Conservation (phyloP, 30 jellyfish, hydroid and myxozoan species). For the Cassiopea xamachana region DNA sequence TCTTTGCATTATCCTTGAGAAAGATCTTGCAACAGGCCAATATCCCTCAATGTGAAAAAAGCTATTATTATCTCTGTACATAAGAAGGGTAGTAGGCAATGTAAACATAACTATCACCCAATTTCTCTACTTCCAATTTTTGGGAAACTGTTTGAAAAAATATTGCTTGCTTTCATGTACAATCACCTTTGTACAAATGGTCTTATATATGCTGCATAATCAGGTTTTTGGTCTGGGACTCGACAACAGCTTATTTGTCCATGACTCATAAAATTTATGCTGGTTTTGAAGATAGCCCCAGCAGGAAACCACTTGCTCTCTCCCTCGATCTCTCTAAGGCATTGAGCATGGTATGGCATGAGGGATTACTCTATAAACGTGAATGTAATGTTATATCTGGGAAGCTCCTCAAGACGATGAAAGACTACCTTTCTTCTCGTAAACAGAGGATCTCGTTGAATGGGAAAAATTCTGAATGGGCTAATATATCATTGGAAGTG, state of each 20-base stretch:
- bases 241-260: slow-evolving; percentile 35
- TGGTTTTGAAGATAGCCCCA: slow-evolving; percentile 58
- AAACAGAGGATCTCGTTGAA: slow-evolving; percentile 41
- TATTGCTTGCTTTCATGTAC: slow-evolving; percentile 51
- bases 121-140: slow-evolving; percentile 57
- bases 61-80: slow-evolving; percentile 64
- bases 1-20: slow-evolving; percentile 42
- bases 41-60: slow-evolving; percentile 50
- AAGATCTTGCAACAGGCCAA: slow-evolving; percentile 30
- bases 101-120: slow-evolving; percentile 42
- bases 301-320: slow-evolving; percentile 56
- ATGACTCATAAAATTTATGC: slow-evolving; percentile 44
- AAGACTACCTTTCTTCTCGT: slow-evolving; percentile 22
- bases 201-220: slow-evolving; percentile 52
- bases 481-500: slow-evolving; percentile 27
- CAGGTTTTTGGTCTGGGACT: slow-evolving; percentile 63
- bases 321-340: slow-evolving; percentile 63
- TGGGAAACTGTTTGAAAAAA: slow-evolving; percentile 76
- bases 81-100: slow-evolving; percentile 60
- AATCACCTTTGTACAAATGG: slow-evolving; percentile 49
- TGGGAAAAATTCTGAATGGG: slow-evolving; percentile 58
- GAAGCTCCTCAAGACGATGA: background rate
- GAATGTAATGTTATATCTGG: slow-evolving; percentile 39
- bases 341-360: slow-evolving; percentile 60
- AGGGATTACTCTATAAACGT: slow-evolving; percentile 47